Evolutionary conservation across 2,113 vertebrate genomes (phyloP), one percentile per base, ranked within the genome.

Genomic region (Heterotilapia buettikoferi): DNA sequence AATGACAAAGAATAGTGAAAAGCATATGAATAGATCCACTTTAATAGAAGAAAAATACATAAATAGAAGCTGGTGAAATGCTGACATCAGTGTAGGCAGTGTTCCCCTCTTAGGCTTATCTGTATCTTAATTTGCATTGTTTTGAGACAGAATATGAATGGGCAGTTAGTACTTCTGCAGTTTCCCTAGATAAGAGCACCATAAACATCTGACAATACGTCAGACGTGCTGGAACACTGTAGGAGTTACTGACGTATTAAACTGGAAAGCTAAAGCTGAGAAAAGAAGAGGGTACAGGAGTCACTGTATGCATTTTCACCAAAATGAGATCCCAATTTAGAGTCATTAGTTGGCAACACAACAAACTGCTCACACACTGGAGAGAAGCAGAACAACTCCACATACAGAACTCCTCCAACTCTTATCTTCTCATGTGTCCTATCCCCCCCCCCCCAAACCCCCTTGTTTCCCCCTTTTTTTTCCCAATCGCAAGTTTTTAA

Each of bases 261-360:
- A 47, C 4, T 7, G 24, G 6, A 76, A 76, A 31, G 24, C 26
- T 12, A 76, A 76, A 50, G 43, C 43, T 47, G 71, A 47, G 24
- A 76, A 50, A 29, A 50, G 24, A 29, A 29, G 43, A 50, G 16
- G 16, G 24, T 76, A 6, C 68, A 18, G 40, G 56, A 50, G 12
- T 66, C 21, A 16, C 13, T 52, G 29, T 16, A 36, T 47, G 53
- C 18, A 54, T 57, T 26, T 7, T 12, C 16, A 76, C n/a, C 31
- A 13, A 85, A 86, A 45, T n/a, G n/a, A 80, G n/a, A 24, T 57
- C 85, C 76, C 38, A 8, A 29, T 83, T 36, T 68, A 76, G 86
- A 57, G 66, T 79, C 87, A 80, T 59, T 71, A 88, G 76, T 66
- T 83, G 31, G 82, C 61, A 81, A 59, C 88, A 91, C 84, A 92